Evolutionary conservation across 1,140 invertebrate genomes (phyloP).

Genomic region (Anastrepha ludens): DNA sequence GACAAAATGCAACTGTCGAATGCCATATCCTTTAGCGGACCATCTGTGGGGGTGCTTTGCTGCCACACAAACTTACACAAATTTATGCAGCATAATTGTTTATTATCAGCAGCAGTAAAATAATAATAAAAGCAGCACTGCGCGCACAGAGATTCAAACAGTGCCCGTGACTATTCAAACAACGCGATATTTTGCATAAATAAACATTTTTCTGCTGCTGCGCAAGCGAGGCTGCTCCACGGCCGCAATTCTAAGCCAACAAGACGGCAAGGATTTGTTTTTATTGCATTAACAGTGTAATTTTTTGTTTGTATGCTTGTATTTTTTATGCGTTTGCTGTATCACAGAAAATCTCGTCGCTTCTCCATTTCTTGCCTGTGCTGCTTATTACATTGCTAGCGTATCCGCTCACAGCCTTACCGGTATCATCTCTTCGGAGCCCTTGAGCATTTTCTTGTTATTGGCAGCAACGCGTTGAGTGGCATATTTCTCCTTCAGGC

Average conservation of each 20-base stretch:
- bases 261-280: not conserved
- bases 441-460: slow-evolving; percentile 18
- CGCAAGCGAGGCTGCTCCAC: not conserved
- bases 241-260: slow-evolving; percentile 2
- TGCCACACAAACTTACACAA: not conserved
- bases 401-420: not conserved
- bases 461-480: slow-evolving; percentile 5
- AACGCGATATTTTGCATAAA: slow-evolving; percentile 31
- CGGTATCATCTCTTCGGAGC: not conserved
- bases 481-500: slow-evolving; percentile 15
- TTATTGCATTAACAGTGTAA: not conserved
- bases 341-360: not conserved
- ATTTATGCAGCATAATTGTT: slow-evolving; percentile 39
- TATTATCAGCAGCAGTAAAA: not conserved
- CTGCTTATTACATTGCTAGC: not conserved
- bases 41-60: not conserved
- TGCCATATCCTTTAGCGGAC: not conserved
- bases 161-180: not conserved
- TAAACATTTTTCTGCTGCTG: not conserved
- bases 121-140: not conserved
- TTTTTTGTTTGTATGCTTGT: not conserved
- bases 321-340: not conserved
- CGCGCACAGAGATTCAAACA: not conserved
- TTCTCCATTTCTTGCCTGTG: not conserved
- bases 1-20: not conserved